Evolutionary conservation across 2,797 vertebrate species (phyloP).

Genomic region (Champsocephalus esox): DNA sequence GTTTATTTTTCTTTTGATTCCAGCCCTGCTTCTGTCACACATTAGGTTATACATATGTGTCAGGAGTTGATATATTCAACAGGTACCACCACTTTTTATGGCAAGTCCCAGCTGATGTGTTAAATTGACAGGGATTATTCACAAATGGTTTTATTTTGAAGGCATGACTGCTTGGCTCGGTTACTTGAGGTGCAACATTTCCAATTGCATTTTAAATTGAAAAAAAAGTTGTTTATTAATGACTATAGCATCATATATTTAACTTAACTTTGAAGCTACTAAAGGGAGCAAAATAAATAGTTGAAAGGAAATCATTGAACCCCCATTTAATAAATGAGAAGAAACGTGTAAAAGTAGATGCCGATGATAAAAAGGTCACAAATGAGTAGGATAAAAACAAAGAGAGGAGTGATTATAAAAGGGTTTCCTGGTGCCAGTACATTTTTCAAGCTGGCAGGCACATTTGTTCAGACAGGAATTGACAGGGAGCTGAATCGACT

Average conservation of each 20-base stretch:
- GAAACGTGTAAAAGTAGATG: neutral
- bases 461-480: conserved; percentile 70
- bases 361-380: conserved; percentile 4
- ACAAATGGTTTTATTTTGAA: conserved; percentile 44
- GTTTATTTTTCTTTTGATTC: conserved; percentile 75
- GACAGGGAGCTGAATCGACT: conserved; percentile 74
- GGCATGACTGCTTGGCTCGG: neutral
- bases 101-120: conserved; percentile 24
- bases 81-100: conserved; percentile 22
- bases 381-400: neutral
- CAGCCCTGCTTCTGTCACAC: conserved; percentile 52
- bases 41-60: conserved; percentile 51
- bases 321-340: neutral
- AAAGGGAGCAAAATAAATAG: neutral
- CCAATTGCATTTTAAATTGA: too few species aligned
- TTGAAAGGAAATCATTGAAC: neutral
- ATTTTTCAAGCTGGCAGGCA: conserved; percentile 53
- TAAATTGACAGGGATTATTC: conserved; percentile 50
- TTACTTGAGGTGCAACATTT: neutral
- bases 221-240: too few species aligned
- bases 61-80: conserved; percentile 35
- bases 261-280: neutral
- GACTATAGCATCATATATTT: neutral
- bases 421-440: conserved; percentile 38
- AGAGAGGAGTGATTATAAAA: conserved; percentile 37